A percentile compares a stretch with the other conserved stretches of the same genome.
phyloP scores from a whole-genome alignment of 2,888 invertebrate species.

The Cerastis rubricosa region DNA sequence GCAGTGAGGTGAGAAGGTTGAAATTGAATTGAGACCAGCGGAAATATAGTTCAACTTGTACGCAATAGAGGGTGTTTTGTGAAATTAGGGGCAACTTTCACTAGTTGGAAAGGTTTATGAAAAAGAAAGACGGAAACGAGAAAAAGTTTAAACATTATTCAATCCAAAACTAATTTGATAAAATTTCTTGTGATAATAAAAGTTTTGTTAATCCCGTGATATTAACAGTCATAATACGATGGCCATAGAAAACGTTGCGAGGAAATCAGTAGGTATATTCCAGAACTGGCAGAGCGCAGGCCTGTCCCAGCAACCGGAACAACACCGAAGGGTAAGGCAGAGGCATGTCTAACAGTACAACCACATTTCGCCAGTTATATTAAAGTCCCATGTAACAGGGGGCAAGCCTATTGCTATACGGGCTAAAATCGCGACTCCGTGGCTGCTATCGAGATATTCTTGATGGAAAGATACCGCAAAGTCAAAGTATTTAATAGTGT shows the following conservation, averaged over 20 bases:
- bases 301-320: background rate
- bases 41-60: background rate
- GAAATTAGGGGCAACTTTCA: background rate
- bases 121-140: background rate
- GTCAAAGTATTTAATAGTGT: too few relatives aligned
- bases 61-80: background rate
- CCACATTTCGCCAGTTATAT: too few relatives aligned
- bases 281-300: background rate
- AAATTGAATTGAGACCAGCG: background rate
- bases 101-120: background rate
- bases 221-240: background rate
- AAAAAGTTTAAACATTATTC: background rate
- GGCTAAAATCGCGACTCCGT: too few relatives aligned
- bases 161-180: background rate
- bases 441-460: too few relatives aligned
- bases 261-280: background rate
- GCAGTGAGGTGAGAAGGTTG: too few relatives aligned
- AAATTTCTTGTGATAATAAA: background rate
- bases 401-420: too few relatives aligned
- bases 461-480: too few relatives aligned
- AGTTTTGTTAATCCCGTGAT: background rate
- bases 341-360: too few relatives aligned
- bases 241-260: background rate
- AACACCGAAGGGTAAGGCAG: too few relatives aligned
- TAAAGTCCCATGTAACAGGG: too few relatives aligned